Percentiles rank a stretch among this genome's conserved stretches.
phyloP scores from a whole-genome alignment of 1,140 invertebrate genomes.

The Papilio dardanus region DNA sequence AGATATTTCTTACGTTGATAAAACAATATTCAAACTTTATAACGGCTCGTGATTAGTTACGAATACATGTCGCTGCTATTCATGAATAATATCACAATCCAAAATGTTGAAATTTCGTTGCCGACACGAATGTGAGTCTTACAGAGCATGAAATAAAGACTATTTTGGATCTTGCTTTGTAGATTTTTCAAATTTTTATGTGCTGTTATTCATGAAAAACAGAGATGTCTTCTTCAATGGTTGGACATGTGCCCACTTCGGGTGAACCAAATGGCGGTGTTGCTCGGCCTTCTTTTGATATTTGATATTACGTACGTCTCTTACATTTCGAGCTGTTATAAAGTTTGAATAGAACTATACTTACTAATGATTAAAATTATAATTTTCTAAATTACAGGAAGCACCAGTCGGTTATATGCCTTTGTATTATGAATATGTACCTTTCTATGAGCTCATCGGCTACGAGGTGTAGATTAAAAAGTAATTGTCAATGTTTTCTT shows the following conservation, averaged over 20 bases:
- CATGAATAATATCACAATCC: no score
- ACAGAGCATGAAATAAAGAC: no score
- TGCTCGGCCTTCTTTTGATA: no score
- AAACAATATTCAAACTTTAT: background rate
- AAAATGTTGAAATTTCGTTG: no score
- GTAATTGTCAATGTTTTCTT: background rate
- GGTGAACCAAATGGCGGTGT: no score
- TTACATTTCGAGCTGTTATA: background rate
- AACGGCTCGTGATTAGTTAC: background rate
- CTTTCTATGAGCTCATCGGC: constrained; percentile 8
- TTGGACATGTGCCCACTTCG: no score
- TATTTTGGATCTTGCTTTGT: no score
- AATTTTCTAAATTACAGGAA: constrained; percentile 33
- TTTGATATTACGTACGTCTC: background rate
- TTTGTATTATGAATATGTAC: constrained; percentile 6
- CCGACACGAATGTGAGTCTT: no score
- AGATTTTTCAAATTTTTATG: no score
- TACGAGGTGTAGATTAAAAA: constrained; percentile 4
- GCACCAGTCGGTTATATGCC: constrained; percentile 1
- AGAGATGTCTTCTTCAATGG: background rate
- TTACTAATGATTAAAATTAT: background rate
- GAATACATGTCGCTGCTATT: no score
- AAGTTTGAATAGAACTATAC: background rate
- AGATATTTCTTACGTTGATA: background rate
- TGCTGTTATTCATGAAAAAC: no score